A percentile compares a stretch with the other conserved stretches of the same genome.
phyloP scores from a whole-genome alignment of 2,797 vertebrate species.

The Typhlichthys eigenmanni region DNA sequence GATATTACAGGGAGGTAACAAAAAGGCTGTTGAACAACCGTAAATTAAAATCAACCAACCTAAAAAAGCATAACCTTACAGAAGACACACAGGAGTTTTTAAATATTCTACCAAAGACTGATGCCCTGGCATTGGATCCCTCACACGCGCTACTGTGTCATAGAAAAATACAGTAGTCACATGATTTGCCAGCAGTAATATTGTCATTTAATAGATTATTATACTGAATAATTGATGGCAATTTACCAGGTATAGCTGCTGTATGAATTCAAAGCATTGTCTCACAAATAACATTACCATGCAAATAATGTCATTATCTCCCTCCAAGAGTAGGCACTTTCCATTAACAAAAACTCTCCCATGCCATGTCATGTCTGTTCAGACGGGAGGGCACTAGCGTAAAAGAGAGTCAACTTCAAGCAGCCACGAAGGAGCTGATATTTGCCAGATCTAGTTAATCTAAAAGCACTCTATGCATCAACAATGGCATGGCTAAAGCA shows the following conservation, averaged over 20 bases:
- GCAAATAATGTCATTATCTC: neutral
- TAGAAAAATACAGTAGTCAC: neutral
- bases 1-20: too few species aligned
- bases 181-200: neutral
- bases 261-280: neutral
- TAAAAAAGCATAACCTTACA: too few species aligned
- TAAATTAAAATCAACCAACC: conserved; percentile 28
- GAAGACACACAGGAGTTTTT: neutral
- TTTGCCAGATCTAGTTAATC: too few species aligned
- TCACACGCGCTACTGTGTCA: neutral
- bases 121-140: too few species aligned
- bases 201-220: neutral
- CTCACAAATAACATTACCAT: too few species aligned
- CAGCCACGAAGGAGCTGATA: too few species aligned
- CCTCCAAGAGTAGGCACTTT: conserved; percentile 34
- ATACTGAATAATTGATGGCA: neutral
- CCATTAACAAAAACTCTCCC: conserved; percentile 26
- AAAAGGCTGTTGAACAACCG: conserved; percentile 4
- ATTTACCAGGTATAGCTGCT: neutral
- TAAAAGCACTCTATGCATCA: too few species aligned
- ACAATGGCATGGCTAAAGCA: too few species aligned
- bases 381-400: too few species aligned
- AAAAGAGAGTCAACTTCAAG: too few species aligned
- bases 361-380: conserved; percentile 5
- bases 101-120: neutral